Evolutionary conservation across 1,140 invertebrate genomes (phyloP), one percentile per base, ranked within the genome.

Genomic region (Calephelis nemesis): DNA sequence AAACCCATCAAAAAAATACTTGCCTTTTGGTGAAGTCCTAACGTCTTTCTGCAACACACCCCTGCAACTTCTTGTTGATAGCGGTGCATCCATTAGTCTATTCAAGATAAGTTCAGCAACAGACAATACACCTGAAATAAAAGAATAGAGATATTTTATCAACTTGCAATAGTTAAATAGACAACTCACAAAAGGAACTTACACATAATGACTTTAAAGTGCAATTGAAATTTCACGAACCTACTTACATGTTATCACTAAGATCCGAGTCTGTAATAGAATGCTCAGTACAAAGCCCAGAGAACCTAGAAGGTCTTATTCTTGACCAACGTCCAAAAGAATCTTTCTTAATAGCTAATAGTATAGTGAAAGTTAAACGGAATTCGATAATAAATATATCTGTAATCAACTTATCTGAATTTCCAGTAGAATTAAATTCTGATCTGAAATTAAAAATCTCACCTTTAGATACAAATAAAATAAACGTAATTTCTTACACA

Each of bases 1-100:
- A 11, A 58, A 58, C 11, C 52, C 52, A 58, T 58, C 10, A 39
- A 58, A 58, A 58, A 39, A 39, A 30, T 58, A 58, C 19, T 19
- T 58, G 30, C 52, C 54, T 3, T 60, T 12, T 7, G 12, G 6
- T n/a, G 30, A 39, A 60, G 6, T 60, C 30, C 54, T 39, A 6
- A 40, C 30, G 12, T 7, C 11, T 30, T 9, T 58, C 5, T 58
- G 15, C 2, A 11, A 4, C 6, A 54, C 15, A 54, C 15, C 52
- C 2, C 19, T 54, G 19, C 6, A 10, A 39, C 54, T 39, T 6
- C 7, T 60, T 5, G 30, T 60, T 7, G 54, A 60, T 12, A 60
- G 30, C 3, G 30, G 30, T 3, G 54, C 11, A 12, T 60, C 54
- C 0, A 60, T 39, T 5, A 60, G 30, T 9, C 1, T 40, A 0